phyloP scores from a whole-genome alignment of 2,113 vertebrate genomes.

The Chionodraco myersi region DNA sequence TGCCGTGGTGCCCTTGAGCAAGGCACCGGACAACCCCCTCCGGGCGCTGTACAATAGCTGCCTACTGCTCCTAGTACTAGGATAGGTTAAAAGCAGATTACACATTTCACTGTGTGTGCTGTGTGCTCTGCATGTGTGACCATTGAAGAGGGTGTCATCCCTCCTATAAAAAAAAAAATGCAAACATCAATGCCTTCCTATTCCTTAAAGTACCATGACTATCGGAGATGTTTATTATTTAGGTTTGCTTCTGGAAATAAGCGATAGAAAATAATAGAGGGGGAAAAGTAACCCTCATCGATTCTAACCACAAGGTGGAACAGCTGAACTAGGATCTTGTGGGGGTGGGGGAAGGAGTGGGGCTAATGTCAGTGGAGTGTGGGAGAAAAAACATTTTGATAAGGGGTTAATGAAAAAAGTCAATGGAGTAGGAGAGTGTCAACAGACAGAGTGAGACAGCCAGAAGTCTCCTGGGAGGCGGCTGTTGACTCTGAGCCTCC shows the following conservation, averaged over 20 bases:
- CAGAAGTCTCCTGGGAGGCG: conserved; percentile 56
- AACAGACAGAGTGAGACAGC: conserved; percentile 66
- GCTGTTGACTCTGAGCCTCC: conserved; percentile 49
- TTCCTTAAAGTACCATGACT: not conserved
- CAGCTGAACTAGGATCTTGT: conserved; percentile 50
- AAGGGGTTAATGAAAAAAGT: conserved; percentile 81
- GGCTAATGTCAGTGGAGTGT: conserved; percentile 65
- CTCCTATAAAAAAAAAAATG: too few relatives aligned
- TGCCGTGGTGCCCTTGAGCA: too few relatives aligned
- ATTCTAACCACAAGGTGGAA: conserved; percentile 76
- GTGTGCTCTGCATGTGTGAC: too few relatives aligned
- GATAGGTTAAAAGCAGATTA: too few relatives aligned
- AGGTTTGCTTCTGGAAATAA: not conserved
- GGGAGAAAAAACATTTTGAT: conserved; percentile 79
- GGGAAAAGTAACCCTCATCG: conserved; percentile 1
- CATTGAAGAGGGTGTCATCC: too few relatives aligned
- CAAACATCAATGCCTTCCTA: too few relatives aligned
- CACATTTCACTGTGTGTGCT: too few relatives aligned
- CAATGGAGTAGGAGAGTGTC: conserved; percentile 73
- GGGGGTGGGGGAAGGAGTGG: not conserved
- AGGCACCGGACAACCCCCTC: too few relatives aligned
- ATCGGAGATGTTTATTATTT: not conserved
- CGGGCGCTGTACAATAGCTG: too few relatives aligned
- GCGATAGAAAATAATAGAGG: not conserved
- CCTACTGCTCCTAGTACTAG: too few relatives aligned